Conservation (phyloP, 2,797 vertebrate species). For the Buphagus erythrorhynchus region DNA sequence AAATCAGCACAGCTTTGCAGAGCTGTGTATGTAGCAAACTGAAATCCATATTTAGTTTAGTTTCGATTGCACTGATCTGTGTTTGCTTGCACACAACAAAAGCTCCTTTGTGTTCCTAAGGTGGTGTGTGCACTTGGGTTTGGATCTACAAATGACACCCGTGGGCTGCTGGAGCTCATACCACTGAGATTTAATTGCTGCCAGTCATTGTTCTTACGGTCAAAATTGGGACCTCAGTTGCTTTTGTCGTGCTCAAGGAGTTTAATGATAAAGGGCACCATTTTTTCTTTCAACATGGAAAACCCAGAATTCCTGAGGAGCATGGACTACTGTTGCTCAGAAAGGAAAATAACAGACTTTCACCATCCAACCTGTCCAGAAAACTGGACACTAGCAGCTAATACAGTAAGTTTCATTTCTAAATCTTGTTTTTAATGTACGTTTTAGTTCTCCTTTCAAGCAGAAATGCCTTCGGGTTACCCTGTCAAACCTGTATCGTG, state of each 20-base stretch:
- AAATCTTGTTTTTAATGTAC: background rate
- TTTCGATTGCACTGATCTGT: fast-evolving
- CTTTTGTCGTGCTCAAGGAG: background rate
- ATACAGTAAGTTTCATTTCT: fast-evolving
- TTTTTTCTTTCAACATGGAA: background rate
- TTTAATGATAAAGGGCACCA: background rate
- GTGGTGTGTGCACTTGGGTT: background rate
- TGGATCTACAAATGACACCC: fast-evolving
- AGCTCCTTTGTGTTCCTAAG: background rate
- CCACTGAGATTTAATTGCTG: background rate
- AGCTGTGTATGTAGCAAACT: fast-evolving
- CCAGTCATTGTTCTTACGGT: background rate
- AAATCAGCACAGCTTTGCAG: background rate
- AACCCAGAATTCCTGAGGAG: background rate
- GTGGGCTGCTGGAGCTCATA: background rate
- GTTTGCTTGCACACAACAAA: background rate
- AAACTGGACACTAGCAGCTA: fast-evolving
- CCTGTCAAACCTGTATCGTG: fast-evolving
- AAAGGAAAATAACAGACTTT: fast-evolving
- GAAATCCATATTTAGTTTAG: background rate
- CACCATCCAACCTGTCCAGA: fast-evolving
- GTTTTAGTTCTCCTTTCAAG: fast-evolving
- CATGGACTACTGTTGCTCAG: fast-evolving
- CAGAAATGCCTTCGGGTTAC: fast-evolving
- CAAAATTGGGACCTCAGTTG: background rate